These are phyloP conservation scores for Hybognathus amarus DNA, from an alignment of 2,797 vertebrate species.

Conservation along the genomic window DNA sequence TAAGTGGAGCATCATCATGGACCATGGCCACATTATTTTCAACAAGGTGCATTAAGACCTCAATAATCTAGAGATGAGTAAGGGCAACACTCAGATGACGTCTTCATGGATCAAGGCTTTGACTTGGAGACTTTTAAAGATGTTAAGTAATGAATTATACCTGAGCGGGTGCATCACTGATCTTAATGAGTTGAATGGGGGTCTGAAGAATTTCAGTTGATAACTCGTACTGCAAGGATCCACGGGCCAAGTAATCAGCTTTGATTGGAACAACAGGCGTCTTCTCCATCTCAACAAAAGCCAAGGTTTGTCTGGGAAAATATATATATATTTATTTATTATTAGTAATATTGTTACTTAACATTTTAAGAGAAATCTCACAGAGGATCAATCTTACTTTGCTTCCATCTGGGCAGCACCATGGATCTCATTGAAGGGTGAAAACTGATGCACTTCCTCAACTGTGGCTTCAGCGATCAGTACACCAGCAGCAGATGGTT, in stretches of 20 bases:
- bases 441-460: conserved; percentile 81
- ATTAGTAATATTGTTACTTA: background rate
- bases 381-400: conserved; percentile 73
- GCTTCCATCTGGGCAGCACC: conserved; percentile 82
- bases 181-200: conserved; percentile 68
- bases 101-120: background rate
- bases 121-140: background rate
- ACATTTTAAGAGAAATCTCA: background rate
- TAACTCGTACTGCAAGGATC: conserved; percentile 79
- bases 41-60: conserved; percentile 80
- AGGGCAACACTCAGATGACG: background rate
- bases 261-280: conserved; percentile 48
- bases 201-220: conserved; percentile 76
- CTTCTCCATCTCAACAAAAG: conserved; percentile 67
- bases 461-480: conserved; percentile 76
- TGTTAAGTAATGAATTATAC: conserved; percentile 57
- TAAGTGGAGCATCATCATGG: conserved; percentile 80
- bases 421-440: conserved; percentile 80
- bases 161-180: conserved; percentile 73
- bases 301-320: conserved; percentile 77
- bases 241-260: conserved; percentile 76
- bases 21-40: conserved; percentile 70
- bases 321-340: rapidly evolving
- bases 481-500: conserved; percentile 68
- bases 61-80: conserved; percentile 73